phyloP scores from a whole-genome alignment of 2,888 invertebrate species.

The Brassicogethes aeneus region DNA sequence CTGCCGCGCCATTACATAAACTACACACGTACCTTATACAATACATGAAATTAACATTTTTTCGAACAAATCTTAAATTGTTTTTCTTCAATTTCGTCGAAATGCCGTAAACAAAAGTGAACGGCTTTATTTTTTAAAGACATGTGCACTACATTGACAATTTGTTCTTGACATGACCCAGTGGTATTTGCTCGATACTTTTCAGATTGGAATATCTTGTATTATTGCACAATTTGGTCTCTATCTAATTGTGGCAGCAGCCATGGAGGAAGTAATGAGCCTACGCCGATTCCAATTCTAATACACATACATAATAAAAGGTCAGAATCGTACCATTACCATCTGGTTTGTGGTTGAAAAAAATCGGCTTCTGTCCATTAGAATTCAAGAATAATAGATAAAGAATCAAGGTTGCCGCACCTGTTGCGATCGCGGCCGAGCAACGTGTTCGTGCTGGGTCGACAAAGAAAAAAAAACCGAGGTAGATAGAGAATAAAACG shows the following conservation, averaged over 20 bases:
- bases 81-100: neutral
- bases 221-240: neutral
- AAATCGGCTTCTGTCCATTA: constrained; percentile 20
- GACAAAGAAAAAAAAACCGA: constrained; percentile 2
- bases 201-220: too few relatives aligned
- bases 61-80: neutral
- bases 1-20: neutral
- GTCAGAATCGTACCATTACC: neutral
- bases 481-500: too few relatives aligned
- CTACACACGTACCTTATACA: too few relatives aligned
- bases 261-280: neutral
- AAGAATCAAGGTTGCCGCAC: constrained; percentile 24
- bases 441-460: constrained; percentile 9
- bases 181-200: too few relatives aligned
- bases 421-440: constrained; percentile 19
- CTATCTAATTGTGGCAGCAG: too few relatives aligned
- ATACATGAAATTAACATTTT: neutral
- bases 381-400: constrained; percentile 20
- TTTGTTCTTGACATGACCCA: too few relatives aligned
- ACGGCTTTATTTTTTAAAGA: too few relatives aligned
- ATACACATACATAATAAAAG: neutral
- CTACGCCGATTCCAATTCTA: too few relatives aligned
- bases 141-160: too few relatives aligned
- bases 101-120: too few relatives aligned
- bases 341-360: constrained; percentile 8